Conservation (phyloP, 2,797 vertebrate genomes). For the Eleutherodactylus coqui region DNA sequence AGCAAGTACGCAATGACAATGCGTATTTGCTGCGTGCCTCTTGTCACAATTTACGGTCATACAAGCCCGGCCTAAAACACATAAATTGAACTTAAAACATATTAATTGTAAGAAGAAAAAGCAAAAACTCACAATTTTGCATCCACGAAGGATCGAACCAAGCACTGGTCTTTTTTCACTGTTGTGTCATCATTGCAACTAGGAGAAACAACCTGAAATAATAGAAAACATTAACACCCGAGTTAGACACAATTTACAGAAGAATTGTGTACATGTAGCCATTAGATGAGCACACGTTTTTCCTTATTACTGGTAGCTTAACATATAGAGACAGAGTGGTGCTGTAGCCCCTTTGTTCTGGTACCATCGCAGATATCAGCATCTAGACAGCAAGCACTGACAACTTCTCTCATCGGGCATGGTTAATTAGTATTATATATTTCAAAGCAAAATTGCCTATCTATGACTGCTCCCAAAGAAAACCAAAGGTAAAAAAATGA, state of each 20-base stretch:
- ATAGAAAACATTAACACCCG: constrained; percentile 8
- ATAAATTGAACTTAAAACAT: background rate
- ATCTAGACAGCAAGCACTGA: no score
- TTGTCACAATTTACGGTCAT: no score
- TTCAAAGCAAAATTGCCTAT: no score
- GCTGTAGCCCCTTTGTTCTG: background rate
- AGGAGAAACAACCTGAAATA: constrained; percentile 88
- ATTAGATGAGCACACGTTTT: background rate
- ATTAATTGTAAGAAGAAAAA: background rate
- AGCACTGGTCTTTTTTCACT: constrained; percentile 97
- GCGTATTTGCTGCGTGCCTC: no score
- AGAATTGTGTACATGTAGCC: background rate
- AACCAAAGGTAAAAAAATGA: no score
- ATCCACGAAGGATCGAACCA: constrained; percentile 91
- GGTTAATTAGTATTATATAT: no score
- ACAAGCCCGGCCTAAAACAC: no score
- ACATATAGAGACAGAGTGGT: background rate
- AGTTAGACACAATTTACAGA: background rate
- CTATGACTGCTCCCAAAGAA: no score
- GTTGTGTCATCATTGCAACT: constrained; percentile 92
- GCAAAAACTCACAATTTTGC: constrained; percentile 87
- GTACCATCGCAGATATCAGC: no score
- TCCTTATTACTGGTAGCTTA: background rate
- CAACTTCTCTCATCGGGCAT: no score
- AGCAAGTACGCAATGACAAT: no score